Conservation (phyloP, 2,113 vertebrate genomes). For the Neoarius graeffei region DNA sequence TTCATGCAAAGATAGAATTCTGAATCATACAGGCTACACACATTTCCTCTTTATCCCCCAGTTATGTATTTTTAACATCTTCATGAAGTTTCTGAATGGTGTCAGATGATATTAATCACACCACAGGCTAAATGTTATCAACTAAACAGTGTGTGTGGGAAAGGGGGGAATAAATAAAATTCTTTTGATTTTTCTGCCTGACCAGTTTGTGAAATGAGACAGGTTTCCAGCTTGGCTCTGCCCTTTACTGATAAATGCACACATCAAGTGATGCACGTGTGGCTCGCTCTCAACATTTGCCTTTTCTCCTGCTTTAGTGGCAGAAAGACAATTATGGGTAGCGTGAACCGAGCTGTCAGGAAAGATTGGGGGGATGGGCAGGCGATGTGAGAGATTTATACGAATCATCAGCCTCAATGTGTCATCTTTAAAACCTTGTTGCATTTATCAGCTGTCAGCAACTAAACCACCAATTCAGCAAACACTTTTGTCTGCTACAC, state of each 20-base stretch:
- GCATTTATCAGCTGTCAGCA: conserved; percentile 77
- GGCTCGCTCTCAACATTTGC: conserved; percentile 49
- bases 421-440: conserved; percentile 67
- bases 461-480: conserved; percentile 73
- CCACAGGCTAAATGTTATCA: conserved; percentile 54
- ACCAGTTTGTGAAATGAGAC: conserved; percentile 59
- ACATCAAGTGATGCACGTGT: conserved; percentile 64
- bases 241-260: conserved; percentile 65
- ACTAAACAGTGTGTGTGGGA: conserved; percentile 14
- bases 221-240: conserved; percentile 56
- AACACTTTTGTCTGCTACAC: conserved; percentile 58
- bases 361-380: conserved; percentile 55
- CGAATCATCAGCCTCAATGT: conserved; percentile 62
- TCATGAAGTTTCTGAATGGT: conserved; percentile 60
- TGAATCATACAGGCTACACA: conserved; percentile 72
- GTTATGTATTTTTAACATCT: conserved; percentile 71
- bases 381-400: conserved; percentile 56
- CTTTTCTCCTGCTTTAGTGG: conserved; percentile 32
- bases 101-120: conserved; percentile 71
- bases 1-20: conserved; percentile 64
- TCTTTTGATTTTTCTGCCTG: conserved; percentile 55
- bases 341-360: conserved; percentile 66
- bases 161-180: conserved; percentile 45
- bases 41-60: conserved; percentile 66
- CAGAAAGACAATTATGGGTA: conserved; percentile 65